Evolutionary conservation across 2,797 vertebrate genomes (phyloP).

Genomic region (Megalops cyprinoides): DNA sequence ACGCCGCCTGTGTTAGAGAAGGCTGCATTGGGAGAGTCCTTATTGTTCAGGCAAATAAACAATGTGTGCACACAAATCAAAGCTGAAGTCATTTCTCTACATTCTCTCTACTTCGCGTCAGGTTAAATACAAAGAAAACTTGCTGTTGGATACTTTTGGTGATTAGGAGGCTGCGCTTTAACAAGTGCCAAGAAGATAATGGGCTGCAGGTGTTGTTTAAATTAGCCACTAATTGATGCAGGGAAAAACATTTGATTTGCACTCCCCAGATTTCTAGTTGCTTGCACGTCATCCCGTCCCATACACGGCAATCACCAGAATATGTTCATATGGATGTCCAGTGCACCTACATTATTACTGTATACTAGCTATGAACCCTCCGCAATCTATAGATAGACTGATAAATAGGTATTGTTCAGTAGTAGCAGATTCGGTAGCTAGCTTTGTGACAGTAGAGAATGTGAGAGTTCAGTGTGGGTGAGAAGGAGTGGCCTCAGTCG

Average conservation of each 20-base stretch:
- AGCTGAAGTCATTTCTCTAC: neutral
- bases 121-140: neutral
- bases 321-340: neutral
- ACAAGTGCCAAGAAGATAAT: neutral
- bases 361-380: neutral
- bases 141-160: neutral
- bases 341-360: neutral
- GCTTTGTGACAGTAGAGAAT: no score
- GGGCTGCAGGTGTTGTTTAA: neutral
- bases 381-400: neutral
- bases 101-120: neutral
- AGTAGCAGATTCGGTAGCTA: no score
- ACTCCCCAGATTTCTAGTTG: neutral
- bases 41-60: constrained; percentile 4
- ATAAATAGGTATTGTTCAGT: no score
- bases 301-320: neutral
- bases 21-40: neutral
- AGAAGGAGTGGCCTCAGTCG: no score
- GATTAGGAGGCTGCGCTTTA: neutral
- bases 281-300: neutral
- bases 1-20: neutral
- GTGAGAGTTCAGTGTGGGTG: no score
- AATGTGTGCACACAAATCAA: neutral
- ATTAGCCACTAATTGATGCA: neutral
- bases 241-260: neutral